Evolutionary conservation across 2,888 invertebrate species (phyloP).

Genomic region (Pharmacophagus antenor): DNA sequence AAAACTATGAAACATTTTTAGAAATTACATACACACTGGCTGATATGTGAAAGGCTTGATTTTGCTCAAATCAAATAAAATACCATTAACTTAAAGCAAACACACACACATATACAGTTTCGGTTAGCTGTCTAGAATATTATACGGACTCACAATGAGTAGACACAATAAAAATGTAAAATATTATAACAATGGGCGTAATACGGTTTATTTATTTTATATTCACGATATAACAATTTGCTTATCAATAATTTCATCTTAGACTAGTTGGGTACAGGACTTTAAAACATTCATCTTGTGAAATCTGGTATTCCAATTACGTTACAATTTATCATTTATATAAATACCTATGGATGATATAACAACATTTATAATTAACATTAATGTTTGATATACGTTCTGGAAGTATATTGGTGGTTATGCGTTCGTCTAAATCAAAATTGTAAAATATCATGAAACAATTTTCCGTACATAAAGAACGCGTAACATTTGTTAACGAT

Average conservation of each 20-base stretch:
- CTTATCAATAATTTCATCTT: conserved; percentile 14
- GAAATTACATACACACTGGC: neutral
- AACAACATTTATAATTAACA: neutral
- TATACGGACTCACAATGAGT: neutral
- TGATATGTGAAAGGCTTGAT: neutral
- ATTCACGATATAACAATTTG: conserved; percentile 5
- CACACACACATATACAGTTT: neutral
- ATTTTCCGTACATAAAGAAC: too few species aligned
- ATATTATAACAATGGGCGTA: neutral
- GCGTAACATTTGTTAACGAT: too few species aligned
- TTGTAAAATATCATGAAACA: too few species aligned
- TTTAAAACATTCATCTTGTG: conserved; percentile 4
- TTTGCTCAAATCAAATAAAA: neutral
- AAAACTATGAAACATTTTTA: too few species aligned
- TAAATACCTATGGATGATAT: neutral
- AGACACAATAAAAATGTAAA: neutral
- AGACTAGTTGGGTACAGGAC: conserved; percentile 9
- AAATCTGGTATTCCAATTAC: neutral
- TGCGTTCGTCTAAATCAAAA: too few species aligned
- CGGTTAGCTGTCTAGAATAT: neutral
- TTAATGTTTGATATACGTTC: neutral
- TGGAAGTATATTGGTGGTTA: too few species aligned
- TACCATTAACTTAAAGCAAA: neutral
- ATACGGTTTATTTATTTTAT: neutral
- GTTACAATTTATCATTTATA: neutral